Percentiles rank a stretch among this genome's conserved stretches.
These are phyloP conservation scores for Chlamydotis undulata DNA, from an alignment of 2,113 vertebrate genomes.

Conservation along the genomic window DNA sequence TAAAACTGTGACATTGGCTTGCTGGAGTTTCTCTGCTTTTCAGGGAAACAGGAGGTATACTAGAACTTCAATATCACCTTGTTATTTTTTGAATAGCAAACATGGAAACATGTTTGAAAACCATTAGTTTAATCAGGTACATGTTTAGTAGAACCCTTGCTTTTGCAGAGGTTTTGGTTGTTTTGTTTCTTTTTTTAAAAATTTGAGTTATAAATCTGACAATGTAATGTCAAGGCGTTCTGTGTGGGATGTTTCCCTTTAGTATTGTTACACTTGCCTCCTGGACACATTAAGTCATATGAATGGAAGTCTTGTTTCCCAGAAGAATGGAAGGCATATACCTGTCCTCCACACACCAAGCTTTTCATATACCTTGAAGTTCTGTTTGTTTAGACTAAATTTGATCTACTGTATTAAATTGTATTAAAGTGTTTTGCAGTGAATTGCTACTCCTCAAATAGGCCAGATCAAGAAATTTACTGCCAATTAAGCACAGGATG, in stretches of 20 bases:
- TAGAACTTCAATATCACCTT: neutral
- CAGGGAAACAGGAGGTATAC: neutral
- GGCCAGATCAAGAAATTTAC: constrained; percentile 61
- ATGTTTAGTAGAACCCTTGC: neutral
- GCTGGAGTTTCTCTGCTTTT: neutral
- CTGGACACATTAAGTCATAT: neutral
- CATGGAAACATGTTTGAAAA: neutral
- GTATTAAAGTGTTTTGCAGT: constrained; percentile 11
- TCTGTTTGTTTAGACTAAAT: neutral
- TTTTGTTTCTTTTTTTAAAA: neutral
- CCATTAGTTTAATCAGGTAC: neutral
- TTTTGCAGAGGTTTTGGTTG: neutral
- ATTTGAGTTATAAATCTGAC: neutral
- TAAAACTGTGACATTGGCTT: neutral
- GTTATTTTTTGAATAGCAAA: neutral
- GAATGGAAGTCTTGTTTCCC: neutral
- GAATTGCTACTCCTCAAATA: constrained; percentile 9
- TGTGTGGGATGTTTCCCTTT: neutral
- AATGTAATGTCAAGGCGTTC: neutral
- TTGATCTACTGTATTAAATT: constrained; percentile 20
- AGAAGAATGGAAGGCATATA: neutral
- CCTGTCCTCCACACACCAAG: neutral
- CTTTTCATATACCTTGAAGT: neutral
- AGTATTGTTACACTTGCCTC: neutral
- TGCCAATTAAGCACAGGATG: constrained; percentile 68